These are phyloP conservation scores for Physocephala rufipes DNA, from an alignment of 2,888 invertebrate genomes.

Conservation along the genomic window DNA sequence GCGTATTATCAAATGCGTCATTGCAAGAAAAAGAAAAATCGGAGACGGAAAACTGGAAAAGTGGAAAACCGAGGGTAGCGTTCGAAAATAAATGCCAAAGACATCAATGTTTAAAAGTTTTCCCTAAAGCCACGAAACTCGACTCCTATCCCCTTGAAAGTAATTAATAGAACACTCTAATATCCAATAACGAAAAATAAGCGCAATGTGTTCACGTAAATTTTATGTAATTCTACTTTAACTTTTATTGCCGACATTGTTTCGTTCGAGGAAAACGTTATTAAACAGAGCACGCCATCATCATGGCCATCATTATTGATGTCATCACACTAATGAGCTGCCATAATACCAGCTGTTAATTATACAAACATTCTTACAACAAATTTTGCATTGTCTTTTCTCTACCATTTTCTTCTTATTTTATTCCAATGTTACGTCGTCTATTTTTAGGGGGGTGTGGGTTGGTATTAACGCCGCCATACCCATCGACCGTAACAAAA, in stretches of 20 bases:
- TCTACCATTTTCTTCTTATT: conserved; percentile 1
- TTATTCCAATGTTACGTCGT: background rate
- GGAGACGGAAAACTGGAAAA: no score
- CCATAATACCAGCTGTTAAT: conserved; percentile 2
- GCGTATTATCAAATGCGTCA: no score
- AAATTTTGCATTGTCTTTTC: background rate
- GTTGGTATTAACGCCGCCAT: background rate
- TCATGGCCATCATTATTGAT: conserved; percentile 11
- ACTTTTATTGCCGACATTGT: background rate
- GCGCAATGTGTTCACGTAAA: background rate
- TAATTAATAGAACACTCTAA: background rate
- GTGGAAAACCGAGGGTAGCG: no score
- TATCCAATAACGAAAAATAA: background rate
- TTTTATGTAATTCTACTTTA: background rate
- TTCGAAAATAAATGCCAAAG: no score
- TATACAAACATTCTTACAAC: background rate
- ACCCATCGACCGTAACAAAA: background rate
- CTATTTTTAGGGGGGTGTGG: no score
- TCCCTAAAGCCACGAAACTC: no score
- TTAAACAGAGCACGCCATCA: conserved; percentile 35
- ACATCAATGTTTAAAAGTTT: no score
- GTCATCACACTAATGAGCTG: conserved; percentile 23
- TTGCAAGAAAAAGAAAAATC: no score
- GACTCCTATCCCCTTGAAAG: background rate
- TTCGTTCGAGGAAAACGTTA: conserved; percentile 36